Percentiles rank a stretch among this genome's conserved stretches.
Evolutionary conservation across 2,797 vertebrate species (phyloP).

Genomic region (Myiotriccus ornatus): DNA sequence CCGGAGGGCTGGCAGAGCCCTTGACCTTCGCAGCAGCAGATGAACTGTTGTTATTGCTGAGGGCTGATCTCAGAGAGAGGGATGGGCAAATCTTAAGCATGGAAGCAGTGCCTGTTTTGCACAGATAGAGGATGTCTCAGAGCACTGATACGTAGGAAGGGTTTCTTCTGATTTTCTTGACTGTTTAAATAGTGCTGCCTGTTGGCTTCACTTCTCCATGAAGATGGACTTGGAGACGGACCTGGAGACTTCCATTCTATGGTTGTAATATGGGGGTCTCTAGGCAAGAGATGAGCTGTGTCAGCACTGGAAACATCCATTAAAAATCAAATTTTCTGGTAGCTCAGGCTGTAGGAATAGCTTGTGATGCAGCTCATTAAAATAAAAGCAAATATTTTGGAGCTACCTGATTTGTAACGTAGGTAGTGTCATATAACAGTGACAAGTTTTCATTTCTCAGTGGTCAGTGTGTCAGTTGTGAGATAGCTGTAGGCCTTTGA

Average conservation of each 20-base stretch:
- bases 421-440: not conserved
- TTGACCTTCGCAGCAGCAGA: slow-evolving; percentile 34
- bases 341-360: not conserved
- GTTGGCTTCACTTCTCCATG: not conserved
- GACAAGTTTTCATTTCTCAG: not conserved
- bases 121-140: not conserved
- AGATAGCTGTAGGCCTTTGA: not conserved
- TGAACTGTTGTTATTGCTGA: not conserved
- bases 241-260: not conserved
- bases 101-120: not conserved
- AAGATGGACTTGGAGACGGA: not conserved
- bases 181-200: not conserved
- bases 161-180: not conserved
- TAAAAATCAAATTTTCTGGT: not conserved
- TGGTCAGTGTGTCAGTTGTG: not conserved
- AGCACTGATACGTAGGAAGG: not conserved
- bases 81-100: not conserved
- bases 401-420: rapidly evolving
- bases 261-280: not conserved
- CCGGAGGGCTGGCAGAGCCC: not conserved
- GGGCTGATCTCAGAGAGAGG: not conserved
- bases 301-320: not conserved
- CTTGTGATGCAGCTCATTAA: not conserved
- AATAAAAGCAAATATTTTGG: not conserved
- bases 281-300: not conserved